Base-by-base conservation (phyloP, 1,140 invertebrate species). In the Aphaenogaster rudis region DNA sequence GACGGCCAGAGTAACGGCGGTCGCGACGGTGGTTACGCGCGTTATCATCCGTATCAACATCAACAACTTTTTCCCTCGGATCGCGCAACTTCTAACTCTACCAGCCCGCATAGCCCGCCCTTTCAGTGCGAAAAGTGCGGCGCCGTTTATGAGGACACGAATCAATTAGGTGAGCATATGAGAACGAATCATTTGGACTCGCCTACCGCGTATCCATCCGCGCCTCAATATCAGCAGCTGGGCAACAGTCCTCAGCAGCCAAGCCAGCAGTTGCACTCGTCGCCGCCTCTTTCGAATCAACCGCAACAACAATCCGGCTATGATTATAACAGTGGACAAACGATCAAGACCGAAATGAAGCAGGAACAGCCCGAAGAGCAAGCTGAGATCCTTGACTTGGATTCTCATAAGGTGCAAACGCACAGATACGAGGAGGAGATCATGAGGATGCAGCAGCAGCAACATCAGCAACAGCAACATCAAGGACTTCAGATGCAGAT, bases 301-400 rank as follows among this genome's bases (percentile, higher is more conserved):
- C 90, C 92, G 15, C 92, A 90, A 11, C 90, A 92, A 15, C 96
- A 96, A 93, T 94, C 96, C 52, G 88, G 87, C 4, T 95, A 95
- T 57, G 93, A 94, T 39, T 96, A 95, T 28, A 91, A 91, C 11
- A 67, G 88, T 54, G 94, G 92, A 67, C 77, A 93, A 17, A 79
- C 90, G 5, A 86, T 94, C 8, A 97, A 97, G 91, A 79, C 94
- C 0, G 88, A 89, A 0, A 94, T 91, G 4, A 95, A 95, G 64
- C 93, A 97, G 86, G 97, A 97, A 88, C 96, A 57, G 5, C 72
- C 96, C 39, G 97, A 97, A 90, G 97, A 97, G 86, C 96, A 97
- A 17, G 97, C 97, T 2, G 98, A 98, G 91, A 97, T 99, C 82
- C 95, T 99, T 52, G 98, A 99, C 94, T 95, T 99, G 74, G 98